A percentile compares a stretch with the other conserved stretches of the same genome.
These are phyloP conservation scores for Latrodectus hesperus DNA, from an alignment of 2,888 invertebrate genomes.

Conservation along the genomic window DNA sequence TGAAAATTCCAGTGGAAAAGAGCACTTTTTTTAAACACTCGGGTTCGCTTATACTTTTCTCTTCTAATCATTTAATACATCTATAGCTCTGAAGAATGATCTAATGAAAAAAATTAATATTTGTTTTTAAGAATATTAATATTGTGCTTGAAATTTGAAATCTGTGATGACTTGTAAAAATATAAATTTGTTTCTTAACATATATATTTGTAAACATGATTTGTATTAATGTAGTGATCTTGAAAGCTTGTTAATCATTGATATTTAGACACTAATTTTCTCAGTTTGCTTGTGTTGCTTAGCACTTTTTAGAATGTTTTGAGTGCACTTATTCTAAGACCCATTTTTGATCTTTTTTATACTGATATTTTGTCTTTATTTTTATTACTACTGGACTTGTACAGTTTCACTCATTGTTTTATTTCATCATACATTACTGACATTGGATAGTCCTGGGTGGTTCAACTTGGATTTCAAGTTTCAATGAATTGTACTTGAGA, in stretches of 20 bases:
- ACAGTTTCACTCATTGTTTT: slow-evolving; percentile 53
- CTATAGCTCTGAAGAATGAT: not conserved
- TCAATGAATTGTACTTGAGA: too few species aligned
- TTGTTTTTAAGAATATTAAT: slow-evolving; percentile 23
- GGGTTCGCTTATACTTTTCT: slow-evolving; percentile 76
- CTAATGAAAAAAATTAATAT: not conserved
- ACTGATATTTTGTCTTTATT: slow-evolving; percentile 19
- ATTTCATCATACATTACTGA: slow-evolving; percentile 38
- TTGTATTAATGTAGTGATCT: not conserved
- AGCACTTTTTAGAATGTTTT: slow-evolving; percentile 1
- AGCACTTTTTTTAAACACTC: slow-evolving; percentile 91
- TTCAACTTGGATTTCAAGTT: too few species aligned
- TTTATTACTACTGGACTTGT: slow-evolving; percentile 23
- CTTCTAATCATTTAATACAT: not conserved
- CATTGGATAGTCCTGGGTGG: not conserved
- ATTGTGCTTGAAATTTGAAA: slow-evolving; percentile 24
- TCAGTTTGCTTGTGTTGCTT: not conserved
- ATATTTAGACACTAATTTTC: not conserved
- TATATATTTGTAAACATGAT: slow-evolving; percentile 22
- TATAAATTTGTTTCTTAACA: slow-evolving; percentile 9
- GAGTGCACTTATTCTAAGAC: not conserved
- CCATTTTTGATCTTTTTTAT: slow-evolving; percentile 44
- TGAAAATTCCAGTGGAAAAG: slow-evolving; percentile 87
- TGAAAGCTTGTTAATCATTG: not conserved
- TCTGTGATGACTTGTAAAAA: slow-evolving; percentile 32